Conservation (phyloP, 2,888 invertebrate species). For the Cremastinae sp. region DNA sequence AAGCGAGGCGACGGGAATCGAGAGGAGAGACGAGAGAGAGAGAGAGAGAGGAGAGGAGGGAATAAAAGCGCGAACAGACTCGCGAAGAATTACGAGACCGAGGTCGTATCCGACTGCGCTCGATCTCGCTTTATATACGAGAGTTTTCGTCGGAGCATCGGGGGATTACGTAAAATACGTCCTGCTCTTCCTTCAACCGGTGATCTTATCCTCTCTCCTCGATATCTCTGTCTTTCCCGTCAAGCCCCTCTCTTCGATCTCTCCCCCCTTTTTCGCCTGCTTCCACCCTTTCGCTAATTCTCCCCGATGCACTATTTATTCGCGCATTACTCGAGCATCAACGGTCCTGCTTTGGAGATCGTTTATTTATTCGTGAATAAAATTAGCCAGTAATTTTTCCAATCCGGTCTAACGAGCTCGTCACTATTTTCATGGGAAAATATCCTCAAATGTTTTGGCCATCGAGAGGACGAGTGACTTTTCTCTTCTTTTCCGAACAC, state of each 20-base stretch:
- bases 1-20: conserved; percentile 1
- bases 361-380: conserved; percentile 14
- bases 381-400: conserved; percentile 51
- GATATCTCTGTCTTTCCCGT: conserved; percentile 36
- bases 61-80: conserved; percentile 47
- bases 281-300: conserved; percentile 5
- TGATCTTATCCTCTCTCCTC: conserved; percentile 57
- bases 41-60: conserved; percentile 17
- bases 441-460: no score
- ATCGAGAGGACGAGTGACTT: neutral
- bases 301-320: conserved; percentile 29
- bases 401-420: conserved; percentile 41
- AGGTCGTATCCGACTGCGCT: conserved; percentile 51
- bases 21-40: conserved; percentile 11
- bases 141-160: conserved; percentile 52
- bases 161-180: conserved; percentile 59
- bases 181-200: conserved; percentile 53
- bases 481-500: neutral
- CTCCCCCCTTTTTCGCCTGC: conserved; percentile 8
- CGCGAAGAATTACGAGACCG: conserved; percentile 61
- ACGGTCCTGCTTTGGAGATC: conserved; percentile 16
- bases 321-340: conserved; percentile 20
- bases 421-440: no score
- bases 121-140: conserved; percentile 44
- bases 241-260: conserved; percentile 12